Conservation (phyloP, 2,113 vertebrate genomes). For the Macquaria ambigua region DNA sequence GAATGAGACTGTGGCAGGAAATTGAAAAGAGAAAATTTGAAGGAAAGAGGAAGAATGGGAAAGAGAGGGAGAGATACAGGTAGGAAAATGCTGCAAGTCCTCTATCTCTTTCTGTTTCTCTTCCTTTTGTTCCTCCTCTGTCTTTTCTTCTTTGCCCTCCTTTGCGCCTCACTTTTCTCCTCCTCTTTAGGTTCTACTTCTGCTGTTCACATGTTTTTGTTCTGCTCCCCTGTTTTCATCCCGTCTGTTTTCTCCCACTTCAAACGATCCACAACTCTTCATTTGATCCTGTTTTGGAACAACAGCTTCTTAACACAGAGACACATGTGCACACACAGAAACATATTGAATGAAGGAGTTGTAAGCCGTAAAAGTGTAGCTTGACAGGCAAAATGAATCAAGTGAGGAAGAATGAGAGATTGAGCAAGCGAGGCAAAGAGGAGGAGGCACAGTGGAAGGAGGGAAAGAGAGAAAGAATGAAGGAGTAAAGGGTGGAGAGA, state of each 20-base stretch:
- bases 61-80: not conserved
- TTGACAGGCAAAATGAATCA: slow-evolving; percentile 44
- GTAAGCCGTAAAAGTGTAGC: slow-evolving; percentile 19
- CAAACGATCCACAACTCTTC: slow-evolving; percentile 47
- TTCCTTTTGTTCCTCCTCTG: not conserved
- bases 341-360: slow-evolving; percentile 30
- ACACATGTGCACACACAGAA: slow-evolving; percentile 25
- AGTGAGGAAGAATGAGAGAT: slow-evolving; percentile 24
- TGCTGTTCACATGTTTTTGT: slow-evolving; percentile 25
- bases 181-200: slow-evolving; percentile 12
- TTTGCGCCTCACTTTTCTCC: slow-evolving; percentile 19
- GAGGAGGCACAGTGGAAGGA: not conserved
- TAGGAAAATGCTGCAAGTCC: not conserved
- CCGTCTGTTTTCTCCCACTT: slow-evolving; percentile 39
- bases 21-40: slow-evolving; percentile 54
- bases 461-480: not conserved
- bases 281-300: slow-evolving; percentile 60
- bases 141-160: slow-evolving; percentile 20
- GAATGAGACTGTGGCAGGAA: slow-evolving; percentile 47
- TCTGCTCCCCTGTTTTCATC: slow-evolving; percentile 16
- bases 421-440: slow-evolving; percentile 20
- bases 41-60: not conserved
- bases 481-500: slow-evolving; percentile 10
- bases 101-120: not conserved
- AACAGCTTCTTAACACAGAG: slow-evolving; percentile 25